Evolutionary conservation across 2,888 invertebrate species (phyloP), one percentile per base, ranked within the genome.

Genomic region (Rhogogaster chlorosoma): DNA sequence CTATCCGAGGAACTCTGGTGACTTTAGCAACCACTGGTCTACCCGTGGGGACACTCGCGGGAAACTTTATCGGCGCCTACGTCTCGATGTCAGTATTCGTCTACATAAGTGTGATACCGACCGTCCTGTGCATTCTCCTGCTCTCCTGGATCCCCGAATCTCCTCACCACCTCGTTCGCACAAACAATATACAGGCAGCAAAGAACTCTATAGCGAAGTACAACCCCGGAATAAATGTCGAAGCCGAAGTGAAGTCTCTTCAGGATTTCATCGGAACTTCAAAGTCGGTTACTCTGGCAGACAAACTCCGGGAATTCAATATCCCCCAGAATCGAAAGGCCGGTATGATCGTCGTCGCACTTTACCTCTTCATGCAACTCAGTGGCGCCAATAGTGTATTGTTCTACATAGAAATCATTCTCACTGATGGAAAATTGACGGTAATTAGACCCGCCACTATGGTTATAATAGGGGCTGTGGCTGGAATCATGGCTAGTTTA

Each of bases 1-100:
- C 87, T 15, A 90, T 92, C 4, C 89, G 92, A 6, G 91, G 90
- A 1, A 88, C 89, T 15, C 85, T 91, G 67, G 86, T 90, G n/a
- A 85, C 87, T 22, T 1, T 85, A 4, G 32, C 64, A n/a, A 38
- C 12, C 53, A 83, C 29, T 12, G 83, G 83, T 53, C 22, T 57
- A n/a, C 10, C 73, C 2, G 10, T 71, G 5, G 85, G 83, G 18
- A 36, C 12, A 15, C 29, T 61, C 0, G 53, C 67, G 4, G 83
- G 83, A 49, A 83, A 53, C 36, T 4, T 36, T 12, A 73, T 85
- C 12, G 85, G 83, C 9, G 49, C 83, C 1, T 73, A 83, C 71
- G 45, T 83, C 6, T 49, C 67, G 26, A 83, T 83, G 85, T 18
- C 61, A 4, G 42, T 73, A 18, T 85, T 85, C 38, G 49, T 73